Percentiles rank a stretch among this genome's conserved stretches.
phyloP scores from a whole-genome alignment of 1,140 invertebrate species.

The Drosophila leontia region DNA sequence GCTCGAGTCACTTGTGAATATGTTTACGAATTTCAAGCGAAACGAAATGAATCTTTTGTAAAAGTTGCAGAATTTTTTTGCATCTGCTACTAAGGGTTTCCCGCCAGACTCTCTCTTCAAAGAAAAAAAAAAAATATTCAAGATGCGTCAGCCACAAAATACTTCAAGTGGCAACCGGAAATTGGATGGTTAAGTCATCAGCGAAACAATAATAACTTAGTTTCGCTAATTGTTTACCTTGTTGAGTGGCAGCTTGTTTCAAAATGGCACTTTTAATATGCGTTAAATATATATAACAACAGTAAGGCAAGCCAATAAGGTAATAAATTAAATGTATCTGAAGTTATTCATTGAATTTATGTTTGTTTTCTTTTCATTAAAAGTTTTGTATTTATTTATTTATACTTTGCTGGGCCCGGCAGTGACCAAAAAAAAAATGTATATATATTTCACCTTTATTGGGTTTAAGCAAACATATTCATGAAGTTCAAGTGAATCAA shows the following conservation, averaged over 20 bases:
- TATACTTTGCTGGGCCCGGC: constrained; percentile 34
- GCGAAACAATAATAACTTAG: constrained; percentile 13
- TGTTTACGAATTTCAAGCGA: constrained; percentile 44
- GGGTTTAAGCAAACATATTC: constrained; percentile 22
- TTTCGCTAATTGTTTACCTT: constrained; percentile 23
- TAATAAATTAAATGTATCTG: constrained; percentile 34
- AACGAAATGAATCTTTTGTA: constrained; percentile 34
- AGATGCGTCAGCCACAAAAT: constrained; percentile 63
- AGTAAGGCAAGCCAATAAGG: constrained; percentile 23
- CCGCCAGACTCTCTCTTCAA: constrained; percentile 17
- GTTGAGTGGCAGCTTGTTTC: constrained; percentile 19
- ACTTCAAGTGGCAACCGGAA: constrained; percentile 53
- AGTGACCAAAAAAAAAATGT: constrained; percentile 11
- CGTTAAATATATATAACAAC: constrained; percentile 3
- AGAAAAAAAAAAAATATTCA: constrained; percentile 3
- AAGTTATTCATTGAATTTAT: constrained; percentile 21
- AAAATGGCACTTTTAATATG: constrained; percentile 3
- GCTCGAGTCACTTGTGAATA: constrained; percentile 17
- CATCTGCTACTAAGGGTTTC: constrained; percentile 21
- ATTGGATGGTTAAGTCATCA: constrained; percentile 48
- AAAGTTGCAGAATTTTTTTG: constrained; percentile 48
- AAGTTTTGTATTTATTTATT: constrained; percentile 69
- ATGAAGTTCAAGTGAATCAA: constrained; percentile 33
- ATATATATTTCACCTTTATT: constrained; percentile 31
- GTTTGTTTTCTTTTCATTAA: constrained; percentile 74